Percentiles rank a stretch among this genome's conserved stretches.
Conservation (phyloP, 2,888 invertebrate genomes). For the Chymomyza fuscimana region DNA sequence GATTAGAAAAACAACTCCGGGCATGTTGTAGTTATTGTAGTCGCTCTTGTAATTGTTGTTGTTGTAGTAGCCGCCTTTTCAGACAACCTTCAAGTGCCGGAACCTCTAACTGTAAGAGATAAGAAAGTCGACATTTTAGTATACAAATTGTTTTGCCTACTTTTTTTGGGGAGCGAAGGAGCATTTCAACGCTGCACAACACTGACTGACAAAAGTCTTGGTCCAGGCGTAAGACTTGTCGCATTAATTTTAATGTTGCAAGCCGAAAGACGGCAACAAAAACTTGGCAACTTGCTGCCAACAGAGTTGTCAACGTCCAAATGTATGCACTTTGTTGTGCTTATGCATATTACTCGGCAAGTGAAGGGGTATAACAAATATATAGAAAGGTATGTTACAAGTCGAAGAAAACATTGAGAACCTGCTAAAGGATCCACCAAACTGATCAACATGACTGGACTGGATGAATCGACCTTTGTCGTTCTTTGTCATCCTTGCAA, state of each 20-base stretch:
- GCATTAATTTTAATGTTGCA: conserved; percentile 29
- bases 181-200: conserved; percentile 13
- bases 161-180: not conserved
- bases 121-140: conserved; percentile 53
- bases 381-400: too few relatives aligned
- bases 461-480: too few relatives aligned
- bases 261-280: conserved; percentile 13
- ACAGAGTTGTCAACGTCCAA: conserved; percentile 23
- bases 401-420: too few relatives aligned
- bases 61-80: not conserved
- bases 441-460: too few relatives aligned
- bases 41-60: not conserved
- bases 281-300: conserved; percentile 29
- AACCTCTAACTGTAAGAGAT: not conserved
- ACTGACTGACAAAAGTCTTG: not conserved
- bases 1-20: conserved; percentile 85
- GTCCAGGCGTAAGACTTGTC: not conserved
- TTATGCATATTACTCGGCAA: too few relatives aligned
- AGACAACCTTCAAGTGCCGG: not conserved
- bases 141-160: conserved; percentile 42
- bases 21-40: conserved; percentile 77
- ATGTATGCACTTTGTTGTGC: conserved; percentile 20
- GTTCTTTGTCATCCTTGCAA: too few relatives aligned
- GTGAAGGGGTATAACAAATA: too few relatives aligned
- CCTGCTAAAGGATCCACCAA: too few relatives aligned